These are phyloP conservation scores for Dasypogon diadema DNA, from an alignment of 2,888 invertebrate genomes.

Conservation along the genomic window DNA sequence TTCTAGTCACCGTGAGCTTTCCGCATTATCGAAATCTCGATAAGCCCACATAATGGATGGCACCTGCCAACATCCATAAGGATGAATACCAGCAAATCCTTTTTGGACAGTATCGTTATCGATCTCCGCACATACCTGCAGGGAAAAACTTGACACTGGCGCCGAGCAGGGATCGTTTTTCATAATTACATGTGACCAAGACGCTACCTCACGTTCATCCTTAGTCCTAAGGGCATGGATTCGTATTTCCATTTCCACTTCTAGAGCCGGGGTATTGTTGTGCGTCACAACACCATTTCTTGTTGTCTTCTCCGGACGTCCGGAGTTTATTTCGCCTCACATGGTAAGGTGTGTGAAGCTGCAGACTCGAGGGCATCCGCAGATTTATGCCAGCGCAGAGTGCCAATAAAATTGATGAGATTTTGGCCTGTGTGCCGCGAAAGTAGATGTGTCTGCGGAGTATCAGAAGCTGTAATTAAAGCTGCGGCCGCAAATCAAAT, in stretches of 20 bases:
- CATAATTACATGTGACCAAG: slow-evolving; percentile 47
- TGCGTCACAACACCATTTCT: not conserved
- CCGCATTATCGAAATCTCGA: not conserved
- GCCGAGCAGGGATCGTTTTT: slow-evolving; percentile 38
- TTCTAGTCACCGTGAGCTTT: not conserved
- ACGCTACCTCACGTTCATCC: slow-evolving; percentile 17
- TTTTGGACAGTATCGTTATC: not conserved
- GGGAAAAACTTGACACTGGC: slow-evolving; percentile 43
- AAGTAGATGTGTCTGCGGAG: slow-evolving; percentile 39
- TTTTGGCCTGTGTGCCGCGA: slow-evolving; percentile 49
- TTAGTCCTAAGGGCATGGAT: slow-evolving; percentile 28
- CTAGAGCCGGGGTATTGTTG: not conserved
- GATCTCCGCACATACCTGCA: slow-evolving; percentile 8
- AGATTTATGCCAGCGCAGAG: slow-evolving; percentile 43
- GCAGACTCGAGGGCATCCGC: slow-evolving; percentile 20
- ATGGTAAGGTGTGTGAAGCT: slow-evolving; percentile 1
- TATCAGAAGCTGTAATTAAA: slow-evolving; percentile 28
- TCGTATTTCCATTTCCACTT: slow-evolving; percentile 36
- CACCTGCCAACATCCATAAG: not conserved
- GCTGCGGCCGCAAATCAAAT: slow-evolving; percentile 26
- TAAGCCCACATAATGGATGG: not conserved
- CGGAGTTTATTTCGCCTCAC: slow-evolving; percentile 13
- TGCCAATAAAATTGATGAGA: slow-evolving; percentile 53
- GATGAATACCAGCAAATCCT: slow-evolving; percentile 20
- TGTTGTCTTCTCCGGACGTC: not conserved